Evolutionary conservation across 2,113 vertebrate genomes (phyloP).

Genomic region (Cyanocitta stelleri): DNA sequence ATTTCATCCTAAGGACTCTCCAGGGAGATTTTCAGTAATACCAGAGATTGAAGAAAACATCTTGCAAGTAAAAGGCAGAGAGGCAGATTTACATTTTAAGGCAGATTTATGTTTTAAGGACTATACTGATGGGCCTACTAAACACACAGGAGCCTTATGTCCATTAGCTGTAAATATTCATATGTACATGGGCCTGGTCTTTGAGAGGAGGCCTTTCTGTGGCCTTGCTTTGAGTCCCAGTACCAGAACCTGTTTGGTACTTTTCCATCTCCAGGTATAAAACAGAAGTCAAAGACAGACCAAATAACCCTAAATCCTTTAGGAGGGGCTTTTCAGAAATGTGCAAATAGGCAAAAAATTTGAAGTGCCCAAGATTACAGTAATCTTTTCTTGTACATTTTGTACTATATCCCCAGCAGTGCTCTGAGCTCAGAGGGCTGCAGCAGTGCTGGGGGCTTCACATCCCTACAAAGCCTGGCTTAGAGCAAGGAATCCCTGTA

Average conservation of each 20-base stretch:
- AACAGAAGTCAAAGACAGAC: not conserved
- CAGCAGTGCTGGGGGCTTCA: not conserved
- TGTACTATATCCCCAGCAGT: not conserved
- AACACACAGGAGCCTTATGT: not conserved
- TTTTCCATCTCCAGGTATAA: not conserved
- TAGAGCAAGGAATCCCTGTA: not conserved
- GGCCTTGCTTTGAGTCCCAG: not conserved
- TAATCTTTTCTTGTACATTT: not conserved
- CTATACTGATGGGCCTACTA: not conserved
- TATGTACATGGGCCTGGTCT: accelerated
- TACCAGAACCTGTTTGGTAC: not conserved
- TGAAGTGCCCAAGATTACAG: not conserved
- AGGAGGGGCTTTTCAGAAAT: not conserved
- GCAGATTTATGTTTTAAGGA: not conserved
- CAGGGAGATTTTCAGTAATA: not conserved
- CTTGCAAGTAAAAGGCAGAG: not conserved
- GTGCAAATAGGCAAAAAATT: not conserved
- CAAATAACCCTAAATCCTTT: not conserved
- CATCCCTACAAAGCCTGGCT: not conserved
- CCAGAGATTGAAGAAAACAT: not conserved
- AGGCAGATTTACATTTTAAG: not conserved
- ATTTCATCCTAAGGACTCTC: not conserved
- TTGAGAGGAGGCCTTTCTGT: not conserved
- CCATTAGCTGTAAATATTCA: not conserved
- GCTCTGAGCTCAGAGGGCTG: not conserved